phyloP scores from a whole-genome alignment of 2,888 invertebrate genomes.

The Atrina japonica region DNA sequence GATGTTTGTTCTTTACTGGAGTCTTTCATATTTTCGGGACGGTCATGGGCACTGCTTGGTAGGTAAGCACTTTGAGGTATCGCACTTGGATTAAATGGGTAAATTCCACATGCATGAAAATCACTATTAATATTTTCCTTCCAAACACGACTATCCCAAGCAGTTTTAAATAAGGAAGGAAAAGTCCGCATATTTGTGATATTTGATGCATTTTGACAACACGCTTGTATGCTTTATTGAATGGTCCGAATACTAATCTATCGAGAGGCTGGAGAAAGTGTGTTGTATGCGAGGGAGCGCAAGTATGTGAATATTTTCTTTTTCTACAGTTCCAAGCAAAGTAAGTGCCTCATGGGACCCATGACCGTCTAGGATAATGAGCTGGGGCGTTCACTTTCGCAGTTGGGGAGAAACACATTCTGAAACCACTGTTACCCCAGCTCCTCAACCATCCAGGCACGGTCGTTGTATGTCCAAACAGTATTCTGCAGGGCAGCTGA shows the following conservation, averaged over 20 bases:
- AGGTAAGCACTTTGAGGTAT: constrained; percentile 27
- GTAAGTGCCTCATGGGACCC: constrained; percentile 1
- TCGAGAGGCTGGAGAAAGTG: constrained; percentile 49
- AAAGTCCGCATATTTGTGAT: constrained; percentile 45
- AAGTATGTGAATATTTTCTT: too few relatives aligned
- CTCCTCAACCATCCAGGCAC: constrained; percentile 18
- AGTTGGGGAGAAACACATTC: constrained; percentile 12
- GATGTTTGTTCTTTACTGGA: too few relatives aligned
- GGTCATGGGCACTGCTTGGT: constrained; percentile 35
- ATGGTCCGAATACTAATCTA: constrained; percentile 45
- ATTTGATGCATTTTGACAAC: constrained; percentile 29
- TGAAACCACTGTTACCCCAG: constrained; percentile 22
- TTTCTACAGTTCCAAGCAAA: too few relatives aligned
- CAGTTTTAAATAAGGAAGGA: constrained; percentile 32
- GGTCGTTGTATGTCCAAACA: too few relatives aligned
- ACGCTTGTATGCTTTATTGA: constrained; percentile 42
- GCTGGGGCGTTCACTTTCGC: constrained; percentile 22
- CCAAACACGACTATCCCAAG: not conserved
- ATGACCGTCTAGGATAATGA: constrained; percentile 8
- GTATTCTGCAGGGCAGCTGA: too few relatives aligned
- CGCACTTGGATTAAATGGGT: constrained; percentile 32
- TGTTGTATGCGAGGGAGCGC: constrained; percentile 44
- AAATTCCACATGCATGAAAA: constrained; percentile 41
- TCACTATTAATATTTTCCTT: constrained; percentile 39
- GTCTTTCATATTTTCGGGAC: too few relatives aligned